Base-by-base conservation (phyloP, 2,113 vertebrate species). In the Harpagus bidentatus region DNA sequence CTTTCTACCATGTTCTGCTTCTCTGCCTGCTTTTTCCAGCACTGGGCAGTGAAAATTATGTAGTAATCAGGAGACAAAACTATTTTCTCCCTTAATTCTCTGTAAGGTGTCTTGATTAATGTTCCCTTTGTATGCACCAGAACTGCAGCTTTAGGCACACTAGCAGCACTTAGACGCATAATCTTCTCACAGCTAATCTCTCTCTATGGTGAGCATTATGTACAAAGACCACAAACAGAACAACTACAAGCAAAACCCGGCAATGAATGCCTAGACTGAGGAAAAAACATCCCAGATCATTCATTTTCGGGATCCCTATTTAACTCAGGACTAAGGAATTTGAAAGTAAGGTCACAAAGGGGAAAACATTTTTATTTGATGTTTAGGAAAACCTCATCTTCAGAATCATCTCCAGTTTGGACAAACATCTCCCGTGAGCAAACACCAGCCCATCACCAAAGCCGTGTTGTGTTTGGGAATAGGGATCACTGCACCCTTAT, bases 31-130 rank as follows among this genome's bases (percentile, higher is more conserved):
- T 55, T 94, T 81, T 88, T 94, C 50, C 53, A 70, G 63, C 50
- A 58, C 76, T 26, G 67, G 76, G 50, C 86, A 95, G 45, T 65
- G 59, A 76, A 90, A 90, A 67, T 40, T 48, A 40, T 0, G 0
- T 16, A 86, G 42, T 47, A 74, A 91, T 86, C 63, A 78, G 76
- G 42, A 91, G 76, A 78, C 50, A 95, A 90, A 97, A 81, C 83
- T 90, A 88, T 63, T 86, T 94, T 50, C 61, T 92, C 59, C 55
- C n/a, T 74, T 94, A 92, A 96, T 92, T 95, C 88, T 96, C 71
- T 55, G 16, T 91, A 96, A 97, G 80, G 91, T 5, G 11, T 45
- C 80, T 94, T 93, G 90, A 90, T 95, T 83, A 94, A 95, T 92
- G 76, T 88, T 95, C 86, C 63, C 91, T 95, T 96, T 96, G 93